Base-by-base conservation (phyloP, 2,797 vertebrate genomes). In the Hippoglossus hippoglossus region DNA sequence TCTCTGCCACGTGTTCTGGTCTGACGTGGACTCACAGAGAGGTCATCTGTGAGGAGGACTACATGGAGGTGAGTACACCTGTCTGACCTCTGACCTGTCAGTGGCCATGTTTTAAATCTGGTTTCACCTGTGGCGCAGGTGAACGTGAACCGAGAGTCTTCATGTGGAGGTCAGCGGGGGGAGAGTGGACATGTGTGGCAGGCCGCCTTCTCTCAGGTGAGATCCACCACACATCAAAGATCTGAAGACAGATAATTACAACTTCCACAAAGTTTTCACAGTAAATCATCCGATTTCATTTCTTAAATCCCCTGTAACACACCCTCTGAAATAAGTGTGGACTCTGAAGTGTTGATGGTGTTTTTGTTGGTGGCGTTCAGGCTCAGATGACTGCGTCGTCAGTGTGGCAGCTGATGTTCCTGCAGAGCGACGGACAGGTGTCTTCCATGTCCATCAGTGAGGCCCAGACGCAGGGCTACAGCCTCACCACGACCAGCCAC, bases 11-110 rank as follows among this genome's bases (percentile, higher is more conserved):
- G 6, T 90, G 89, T 81, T 88, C 78, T 68, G 80, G 81, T 65
- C 63, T 28, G 5, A 68, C 5, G 19, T 94, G 92, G 93, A 84
- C 87, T 55, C 85, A 90, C 26, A 91, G 94, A 73, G 94, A 95
- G 90, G 80, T 94, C 25, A 58, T 92, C 19, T 95, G 94, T 21
- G 95, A 95, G 89, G 94, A 95, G 83, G 90, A 93, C 79, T 95
- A 94, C 86, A 91, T 95, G 91, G 93, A 95, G 93, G 93, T 94
- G 85, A 73, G 69, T n/a, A 15, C 47, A 49, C 44, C 16, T 18
- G 44, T 46, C 6, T 19, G 44, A 46, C 18, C 44, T 13, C 16
- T 44, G 41, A 18, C 41, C 41, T 18, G 6, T 8, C 44, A 46
- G 44, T 19, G 44, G 44, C 4, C 44, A 46, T 2, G 44, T 16